Evolutionary conservation across 2,888 invertebrate species (phyloP).

Genomic region (Tetragnatha montana): DNA sequence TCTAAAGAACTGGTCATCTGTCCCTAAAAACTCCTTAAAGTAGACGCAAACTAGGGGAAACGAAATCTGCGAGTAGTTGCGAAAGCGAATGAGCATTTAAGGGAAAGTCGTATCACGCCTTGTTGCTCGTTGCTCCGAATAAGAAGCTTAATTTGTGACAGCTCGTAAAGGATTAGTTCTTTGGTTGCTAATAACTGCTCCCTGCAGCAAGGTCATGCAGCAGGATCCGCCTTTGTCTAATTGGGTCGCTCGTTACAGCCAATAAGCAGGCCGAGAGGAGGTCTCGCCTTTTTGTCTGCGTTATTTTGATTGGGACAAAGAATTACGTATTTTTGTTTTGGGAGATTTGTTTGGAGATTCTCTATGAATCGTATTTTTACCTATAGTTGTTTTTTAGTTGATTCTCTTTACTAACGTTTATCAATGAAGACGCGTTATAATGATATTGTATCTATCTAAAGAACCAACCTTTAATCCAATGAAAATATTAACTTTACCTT

Average conservation of each 20-base stretch:
- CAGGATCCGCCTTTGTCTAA: constrained; percentile 30
- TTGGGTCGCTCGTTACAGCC: constrained; percentile 57
- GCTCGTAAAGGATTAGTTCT: constrained; percentile 33
- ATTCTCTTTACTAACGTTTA: neutral
- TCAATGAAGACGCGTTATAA: neutral
- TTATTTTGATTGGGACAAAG: constrained; percentile 4
- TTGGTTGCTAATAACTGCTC: constrained; percentile 37
- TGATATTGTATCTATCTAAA: too few species aligned
- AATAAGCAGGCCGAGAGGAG: constrained; percentile 2
- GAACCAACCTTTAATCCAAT: too few species aligned
- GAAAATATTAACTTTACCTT: too few species aligned
- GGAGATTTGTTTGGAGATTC: neutral
- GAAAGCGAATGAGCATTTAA: too few species aligned
- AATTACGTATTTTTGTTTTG: neutral
- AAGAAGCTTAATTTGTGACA: constrained; percentile 46
- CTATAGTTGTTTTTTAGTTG: neutral
- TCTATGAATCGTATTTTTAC: too few species aligned
- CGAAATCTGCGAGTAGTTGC: too few species aligned
- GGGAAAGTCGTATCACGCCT: constrained; percentile 2
- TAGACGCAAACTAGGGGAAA: too few species aligned
- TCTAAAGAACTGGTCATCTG: too few species aligned
- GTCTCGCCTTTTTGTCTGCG: neutral
- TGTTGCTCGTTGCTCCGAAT: constrained; percentile 35
- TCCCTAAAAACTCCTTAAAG: too few species aligned
- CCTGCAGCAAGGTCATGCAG: constrained; percentile 18